Evolutionary conservation across 2,888 invertebrate species (phyloP), one percentile per base, ranked within the genome.

Genomic region (Schrankia costaestrigalis): DNA sequence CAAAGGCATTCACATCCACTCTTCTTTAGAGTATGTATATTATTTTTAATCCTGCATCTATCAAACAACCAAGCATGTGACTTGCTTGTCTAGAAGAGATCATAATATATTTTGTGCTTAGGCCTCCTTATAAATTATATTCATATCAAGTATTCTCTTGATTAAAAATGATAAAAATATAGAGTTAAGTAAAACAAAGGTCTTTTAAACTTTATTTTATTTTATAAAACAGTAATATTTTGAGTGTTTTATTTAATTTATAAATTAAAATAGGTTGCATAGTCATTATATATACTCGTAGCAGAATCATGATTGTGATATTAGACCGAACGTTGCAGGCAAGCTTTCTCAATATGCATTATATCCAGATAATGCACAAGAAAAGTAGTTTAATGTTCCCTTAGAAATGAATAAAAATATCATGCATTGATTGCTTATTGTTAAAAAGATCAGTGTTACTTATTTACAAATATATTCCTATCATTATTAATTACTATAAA

Each of bases 281-380:
- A n/a, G 21, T 6, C 21, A 21, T 21, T 7, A 12, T 55, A 37
- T 56, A 58, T 41, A 55, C 41, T 46, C 51, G 48, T 51, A 61
- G 31, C 34, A 68, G 72, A 76, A 77, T 46, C 77, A 81, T 78
- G 77, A 84, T 82, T 80, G 78, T 79, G 78, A 79, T 79, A 71
- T 62, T 67, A 57, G 38, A 63, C 56, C 58, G 61, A 69, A 71
- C 71, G 74, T 76, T 78, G 85, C 72, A 42, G 50, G 61, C 58
- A 58, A 55, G 47, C 56, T 61, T 75, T 78, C 83, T 86, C 85
- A 78, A 57, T 66, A 70, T 69, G 60, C 79, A 80, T 86, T 86
- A 81, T 82, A 54, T 58, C 79, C 70, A 77, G 81, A 85, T 72
- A 87, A 86, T 66, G 79, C 64, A 78, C 59, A 79, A 38, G 86